These are phyloP conservation scores for Hypercompe scribonia DNA, from an alignment of 2,888 invertebrate species.

Conservation along the genomic window DNA sequence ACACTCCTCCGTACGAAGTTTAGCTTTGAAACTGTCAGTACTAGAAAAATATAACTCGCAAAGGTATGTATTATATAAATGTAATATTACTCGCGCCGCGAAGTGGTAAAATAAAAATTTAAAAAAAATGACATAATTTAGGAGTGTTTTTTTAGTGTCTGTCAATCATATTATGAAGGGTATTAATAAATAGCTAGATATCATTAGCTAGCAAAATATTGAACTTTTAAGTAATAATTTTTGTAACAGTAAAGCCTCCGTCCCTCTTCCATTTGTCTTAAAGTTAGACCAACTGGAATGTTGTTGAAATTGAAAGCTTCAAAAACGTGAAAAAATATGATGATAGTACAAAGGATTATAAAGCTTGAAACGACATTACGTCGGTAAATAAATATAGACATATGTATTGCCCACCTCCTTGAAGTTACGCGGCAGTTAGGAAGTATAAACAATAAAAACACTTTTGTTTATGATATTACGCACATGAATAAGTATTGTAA, in stretches of 20 bases:
- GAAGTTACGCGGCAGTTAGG: slow-evolving; percentile 16
- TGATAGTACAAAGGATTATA: background rate
- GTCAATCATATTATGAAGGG: background rate
- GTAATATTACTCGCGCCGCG: too few relatives aligned
- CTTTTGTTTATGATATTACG: slow-evolving; percentile 65
- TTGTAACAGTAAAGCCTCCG: too few relatives aligned
- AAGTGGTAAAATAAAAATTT: too few relatives aligned
- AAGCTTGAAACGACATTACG: background rate
- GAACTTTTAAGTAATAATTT: too few relatives aligned
- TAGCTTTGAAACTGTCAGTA: background rate
- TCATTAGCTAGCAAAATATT: too few relatives aligned
- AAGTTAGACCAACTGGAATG: too few relatives aligned
- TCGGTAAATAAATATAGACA: background rate
- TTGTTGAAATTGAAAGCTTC: too few relatives aligned
- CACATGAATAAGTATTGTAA: slow-evolving; percentile 64
- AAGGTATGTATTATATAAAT: too few relatives aligned
- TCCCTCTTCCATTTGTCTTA: too few relatives aligned
- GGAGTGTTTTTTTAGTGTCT: background rate
- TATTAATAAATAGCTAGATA: too few relatives aligned
- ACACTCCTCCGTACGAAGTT: background rate
- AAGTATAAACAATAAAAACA: slow-evolving; percentile 44
- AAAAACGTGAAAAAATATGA: background rate
- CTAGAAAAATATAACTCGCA: too few relatives aligned
- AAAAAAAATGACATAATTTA: background rate
- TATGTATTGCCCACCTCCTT: slow-evolving; percentile 24